Evolutionary conservation across 2,113 vertebrate species (phyloP), one percentile per base, ranked within the genome.

Genomic region (Lucifuga dentata): DNA sequence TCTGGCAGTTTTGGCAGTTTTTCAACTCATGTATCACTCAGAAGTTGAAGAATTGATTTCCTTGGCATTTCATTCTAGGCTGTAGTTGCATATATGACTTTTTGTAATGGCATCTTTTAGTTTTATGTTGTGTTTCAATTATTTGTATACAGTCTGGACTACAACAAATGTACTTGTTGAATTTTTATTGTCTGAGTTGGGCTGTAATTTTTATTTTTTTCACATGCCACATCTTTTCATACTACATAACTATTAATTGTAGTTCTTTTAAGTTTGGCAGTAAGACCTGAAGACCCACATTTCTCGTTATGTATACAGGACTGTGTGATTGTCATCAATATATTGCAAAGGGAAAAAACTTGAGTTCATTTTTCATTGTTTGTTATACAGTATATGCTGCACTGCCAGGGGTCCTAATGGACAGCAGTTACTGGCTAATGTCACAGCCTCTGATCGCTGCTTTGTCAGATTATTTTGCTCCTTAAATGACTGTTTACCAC

Each of bases 21-120:
- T 78, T 87, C 81, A 83, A 66, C 86, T 88, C 88, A 91, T 90
- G 88, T 91, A 78, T 87, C 61, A 89, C 89, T 90, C 86, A 89
- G 85, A 78, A 43, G 86, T 79, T 80, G 85, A 78, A 62, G 32
- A 76, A 68, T 68, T 5, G 59, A 9, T 57, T n/a, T 78, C 7
- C 39, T 41, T n/a, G 55, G 59, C 76, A 86, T 86, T 86, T 86
- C 2, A 76, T 63, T 68, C 1, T 68, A 71, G 38, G 21, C 17
- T 39, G 16, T 58, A 48, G 26, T 26, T 57, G 10, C 64, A 16
- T 50, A 11, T 66, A 38, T 56, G 20, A 15, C 15, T 56, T 15
- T 19, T 50, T 20, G 56, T 68, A 45, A 46, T 23, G 2, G 13
- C 21, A 23, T 33, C 2, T 66, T 65, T 66, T 35, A 41, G 21